These are phyloP conservation scores for Thaumetopoea pityocampa DNA, from an alignment of 1,140 invertebrate species.

Conservation along the genomic window DNA sequence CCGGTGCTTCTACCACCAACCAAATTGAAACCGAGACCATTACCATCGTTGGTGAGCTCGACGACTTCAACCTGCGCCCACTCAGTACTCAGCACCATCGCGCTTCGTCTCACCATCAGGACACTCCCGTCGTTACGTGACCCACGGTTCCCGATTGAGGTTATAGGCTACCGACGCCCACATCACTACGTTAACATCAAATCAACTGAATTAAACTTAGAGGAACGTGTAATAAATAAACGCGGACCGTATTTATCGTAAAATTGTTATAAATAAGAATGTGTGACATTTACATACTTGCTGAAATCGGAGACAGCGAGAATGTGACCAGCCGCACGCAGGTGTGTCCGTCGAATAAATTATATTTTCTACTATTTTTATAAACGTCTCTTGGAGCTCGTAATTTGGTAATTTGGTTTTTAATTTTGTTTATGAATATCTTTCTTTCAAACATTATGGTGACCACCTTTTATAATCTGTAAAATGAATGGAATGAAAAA, in stretches of 20 bases:
- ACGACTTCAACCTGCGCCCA: conserved; percentile 95
- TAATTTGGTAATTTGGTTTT: too few relatives aligned
- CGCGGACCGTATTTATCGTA: conserved; percentile 26
- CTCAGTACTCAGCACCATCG: conserved; percentile 89
- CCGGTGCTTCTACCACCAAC: conserved; percentile 96
- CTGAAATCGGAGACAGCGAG: conserved; percentile 65
- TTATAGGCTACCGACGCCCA: conserved; percentile 43
- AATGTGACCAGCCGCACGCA: conserved; percentile 60
- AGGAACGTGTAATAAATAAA: conserved; percentile 26
- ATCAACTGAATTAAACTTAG: conserved; percentile 21
- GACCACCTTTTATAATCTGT: too few relatives aligned
- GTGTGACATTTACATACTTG: conserved; percentile 75
- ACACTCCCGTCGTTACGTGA: conserved; percentile 64
- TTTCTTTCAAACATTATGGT: too few relatives aligned
- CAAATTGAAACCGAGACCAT: conserved; percentile 91
- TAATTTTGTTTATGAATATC: too few relatives aligned
- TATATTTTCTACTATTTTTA: conserved; percentile 15
- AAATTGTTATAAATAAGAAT: conserved; percentile 50
- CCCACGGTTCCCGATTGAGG: conserved; percentile 41
- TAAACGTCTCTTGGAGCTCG: too few relatives aligned
- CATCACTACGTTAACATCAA: conserved; percentile 32
- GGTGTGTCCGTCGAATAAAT: conserved; percentile 48
- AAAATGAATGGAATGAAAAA: too few relatives aligned
- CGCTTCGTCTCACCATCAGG: conserved; percentile 62
- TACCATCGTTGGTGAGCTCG: conserved; percentile 90